Evolutionary conservation across 2,113 vertebrate species (phyloP).

Genomic region (Cyanoliseus patagonus): DNA sequence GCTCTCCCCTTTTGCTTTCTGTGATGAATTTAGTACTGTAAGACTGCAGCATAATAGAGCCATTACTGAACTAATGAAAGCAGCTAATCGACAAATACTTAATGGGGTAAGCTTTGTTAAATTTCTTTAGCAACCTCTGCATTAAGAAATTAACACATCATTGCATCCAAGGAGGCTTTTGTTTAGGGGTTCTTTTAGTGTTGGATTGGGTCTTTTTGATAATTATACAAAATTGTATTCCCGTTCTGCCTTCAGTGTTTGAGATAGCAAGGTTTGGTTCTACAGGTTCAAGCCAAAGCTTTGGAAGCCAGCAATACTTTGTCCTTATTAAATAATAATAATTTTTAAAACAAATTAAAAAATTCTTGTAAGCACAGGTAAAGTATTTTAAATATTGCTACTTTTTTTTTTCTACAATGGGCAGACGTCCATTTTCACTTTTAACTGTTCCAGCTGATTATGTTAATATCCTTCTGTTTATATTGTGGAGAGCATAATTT

Average conservation of each 20-base stretch:
- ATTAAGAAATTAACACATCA: background rate
- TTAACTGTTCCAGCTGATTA: background rate
- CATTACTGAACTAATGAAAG: conserved; percentile 88
- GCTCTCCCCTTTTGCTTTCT: conserved; percentile 90
- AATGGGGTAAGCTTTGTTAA: conserved; percentile 63
- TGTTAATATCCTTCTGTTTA: background rate
- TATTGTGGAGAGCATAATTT: background rate
- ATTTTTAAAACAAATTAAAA: background rate
- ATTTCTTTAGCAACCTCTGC: background rate
- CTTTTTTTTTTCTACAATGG: background rate
- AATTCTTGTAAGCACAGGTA: background rate
- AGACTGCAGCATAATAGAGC: conserved; percentile 92
- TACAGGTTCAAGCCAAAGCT: background rate
- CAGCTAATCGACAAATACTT: conserved; percentile 72
- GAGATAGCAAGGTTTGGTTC: background rate
- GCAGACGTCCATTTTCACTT: background rate
- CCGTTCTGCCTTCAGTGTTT: background rate
- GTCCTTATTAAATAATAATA: background rate
- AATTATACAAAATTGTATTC: background rate
- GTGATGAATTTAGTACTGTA: conserved; percentile 93
- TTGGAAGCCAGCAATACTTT: background rate
- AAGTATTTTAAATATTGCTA: background rate
- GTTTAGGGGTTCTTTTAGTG: background rate
- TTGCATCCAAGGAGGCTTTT: background rate
- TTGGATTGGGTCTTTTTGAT: background rate